Evolutionary conservation across 2,113 vertebrate genomes (phyloP).

Genomic region (Pelecanoides urinatrix): DNA sequence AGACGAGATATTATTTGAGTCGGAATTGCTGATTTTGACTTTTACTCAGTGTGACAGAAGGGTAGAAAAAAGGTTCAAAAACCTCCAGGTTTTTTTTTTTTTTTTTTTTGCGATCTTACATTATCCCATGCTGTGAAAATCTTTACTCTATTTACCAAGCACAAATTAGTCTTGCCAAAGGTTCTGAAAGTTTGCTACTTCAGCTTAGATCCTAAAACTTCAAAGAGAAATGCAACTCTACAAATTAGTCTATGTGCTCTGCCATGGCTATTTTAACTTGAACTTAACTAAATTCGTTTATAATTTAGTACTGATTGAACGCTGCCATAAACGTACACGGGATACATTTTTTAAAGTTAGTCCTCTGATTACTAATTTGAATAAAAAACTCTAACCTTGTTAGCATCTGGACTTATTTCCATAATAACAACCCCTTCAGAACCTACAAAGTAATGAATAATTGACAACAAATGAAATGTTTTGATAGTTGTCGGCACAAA

Average conservation of each 20-base stretch:
- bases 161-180: conserved; percentile 73
- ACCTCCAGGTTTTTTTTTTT: not conserved
- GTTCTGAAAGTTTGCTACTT: conserved; percentile 68
- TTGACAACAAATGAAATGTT: conserved; percentile 99
- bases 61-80: conserved; percentile 37
- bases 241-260: conserved; percentile 42
- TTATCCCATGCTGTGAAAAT: conserved; percentile 67
- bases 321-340: conserved; percentile 69
- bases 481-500: conserved; percentile 94
- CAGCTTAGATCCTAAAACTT: conserved; percentile 57
- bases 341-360: conserved; percentile 82
- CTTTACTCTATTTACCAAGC: conserved; percentile 75
- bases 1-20: conserved; percentile 49
- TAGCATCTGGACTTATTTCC: conserved; percentile 97
- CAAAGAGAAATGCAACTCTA: conserved; percentile 60
- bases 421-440: conserved; percentile 98
- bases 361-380: conserved; percentile 86
- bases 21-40: conserved; percentile 65
- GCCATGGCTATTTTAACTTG: conserved; percentile 63
- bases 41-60: conserved; percentile 52
- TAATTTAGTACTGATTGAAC: conserved; percentile 80
- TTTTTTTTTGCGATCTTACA: not conserved
- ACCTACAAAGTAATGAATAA: conserved; percentile 99
- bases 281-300: conserved; percentile 75
- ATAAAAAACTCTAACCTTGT: conserved; percentile 96